These are phyloP conservation scores for Apistogramma diplotaenia DNA, from an alignment of 2,113 vertebrate genomes.

Conservation along the genomic window DNA sequence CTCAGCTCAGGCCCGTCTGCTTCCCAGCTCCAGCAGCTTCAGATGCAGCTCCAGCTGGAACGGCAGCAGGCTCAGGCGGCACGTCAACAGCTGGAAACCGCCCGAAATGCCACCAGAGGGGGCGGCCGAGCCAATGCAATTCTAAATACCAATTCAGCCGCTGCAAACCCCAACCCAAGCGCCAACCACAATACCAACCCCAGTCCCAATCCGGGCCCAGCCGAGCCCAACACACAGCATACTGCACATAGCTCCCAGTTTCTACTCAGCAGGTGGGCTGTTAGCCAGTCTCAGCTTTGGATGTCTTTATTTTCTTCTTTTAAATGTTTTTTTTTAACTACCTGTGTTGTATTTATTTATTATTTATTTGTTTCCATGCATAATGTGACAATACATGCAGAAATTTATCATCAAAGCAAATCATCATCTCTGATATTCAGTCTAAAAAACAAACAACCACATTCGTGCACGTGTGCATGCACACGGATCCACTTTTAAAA, in stretches of 20 bases:
- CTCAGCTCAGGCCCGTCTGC: constrained; percentile 97
- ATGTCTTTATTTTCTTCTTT: background rate
- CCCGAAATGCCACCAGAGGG: constrained; percentile 88
- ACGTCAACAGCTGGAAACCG: constrained; percentile 94
- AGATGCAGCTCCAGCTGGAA: constrained; percentile 98
- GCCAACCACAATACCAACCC: constrained; percentile 88
- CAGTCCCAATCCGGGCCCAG: constrained; percentile 65
- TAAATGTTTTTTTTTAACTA: background rate
- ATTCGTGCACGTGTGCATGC: background rate
- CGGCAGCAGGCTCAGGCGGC: constrained; percentile 96
- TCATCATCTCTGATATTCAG: no score
- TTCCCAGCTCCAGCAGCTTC: constrained; percentile 97
- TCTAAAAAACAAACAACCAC: background rate
- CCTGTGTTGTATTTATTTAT: background rate
- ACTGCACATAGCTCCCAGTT: constrained; percentile 91
- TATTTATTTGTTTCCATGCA: background rate
- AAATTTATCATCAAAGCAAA: no score
- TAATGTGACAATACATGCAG: background rate
- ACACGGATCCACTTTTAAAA: background rate
- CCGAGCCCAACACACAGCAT: constrained; percentile 61
- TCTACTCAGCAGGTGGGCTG: constrained; percentile 90
- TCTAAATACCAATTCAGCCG: constrained; percentile 83
- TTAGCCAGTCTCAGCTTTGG: background rate
- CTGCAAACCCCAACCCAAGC: constrained; percentile 82
- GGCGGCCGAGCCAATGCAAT: constrained; percentile 88